Evolutionary conservation across 2,888 invertebrate species (phyloP), one percentile per base, ranked within the genome.

Genomic region (Blera fallax): DNA sequence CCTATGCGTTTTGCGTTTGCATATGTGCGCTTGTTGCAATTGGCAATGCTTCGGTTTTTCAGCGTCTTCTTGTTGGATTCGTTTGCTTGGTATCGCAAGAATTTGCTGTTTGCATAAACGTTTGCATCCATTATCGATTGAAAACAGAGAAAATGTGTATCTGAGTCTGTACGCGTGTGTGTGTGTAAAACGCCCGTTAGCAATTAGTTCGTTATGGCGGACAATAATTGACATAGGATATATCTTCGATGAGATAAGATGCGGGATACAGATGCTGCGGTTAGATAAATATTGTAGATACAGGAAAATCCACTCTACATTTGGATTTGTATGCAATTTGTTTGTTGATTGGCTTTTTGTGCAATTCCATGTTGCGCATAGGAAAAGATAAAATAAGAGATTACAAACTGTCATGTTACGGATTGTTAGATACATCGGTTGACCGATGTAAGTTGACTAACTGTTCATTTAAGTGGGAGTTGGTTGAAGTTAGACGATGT

Each of bases 161-260:
- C n/a, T n/a, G 45, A 52, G 18, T 37, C 1, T 27, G 18, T 29
- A 29, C 34, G 5, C 40, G 37, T 7, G 10, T 27, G 8, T 37
- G 16, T n/a, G 6, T n/a, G 79, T 69, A 56, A 74, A 73, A 56
- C 43, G 74, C 80, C 84, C 80, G 79, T 74, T 64, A 70, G 84
- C 84, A 84, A 80, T 84, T 80, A 80, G 70, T 84, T 84, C 50
- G 65, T 69, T 80, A 74, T 64, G 56, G 74, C 69, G 74, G 74
- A 80, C 74, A 70, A 74, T 80, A 80, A 84, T 84, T 84, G 84
- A 80, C 84, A 37, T 69, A 52, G 69, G 70, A 70, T 80, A 76
- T 56, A 58, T 50, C 40, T 54, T 50, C 64, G 69, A 79, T 69
- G 56, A 69, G 80, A 84, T 84, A 84, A 84, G 84, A 80, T 84